Base-by-base conservation (phyloP, 2,113 vertebrate species). In the Octodon degus region DNA sequence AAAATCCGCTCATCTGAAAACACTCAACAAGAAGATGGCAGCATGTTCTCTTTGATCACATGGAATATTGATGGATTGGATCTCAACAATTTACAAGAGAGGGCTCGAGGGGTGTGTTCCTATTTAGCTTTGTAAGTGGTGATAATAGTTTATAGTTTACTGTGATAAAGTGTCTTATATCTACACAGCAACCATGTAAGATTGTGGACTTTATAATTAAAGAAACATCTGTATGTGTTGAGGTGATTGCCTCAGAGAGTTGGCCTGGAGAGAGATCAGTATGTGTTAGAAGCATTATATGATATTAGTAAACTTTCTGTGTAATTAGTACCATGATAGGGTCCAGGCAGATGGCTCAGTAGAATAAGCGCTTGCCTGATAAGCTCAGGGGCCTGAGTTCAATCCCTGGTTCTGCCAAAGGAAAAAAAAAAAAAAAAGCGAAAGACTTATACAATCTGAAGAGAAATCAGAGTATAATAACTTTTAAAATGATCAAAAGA, bases 41-140 rank as follows among this genome's bases (percentile, higher is more conserved):
- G 98, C 67, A 98, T 97, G 40, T 98, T 99, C 94, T 99, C 99
- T 0, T 89, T 99, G 79, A 98, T 99, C 95, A 99, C 99, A 65
- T 99, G 99, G 99, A 99, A 99, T 19, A 98, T 99, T 63, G 99
- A 99, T 85, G 99, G 99, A 34, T 98, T 99, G 90, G 99, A 99
- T 95, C 80, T 96, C 12, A 98, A 98, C 93, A 99, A 98, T 93
- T 92, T 99, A 17, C 97, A 40, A 20, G 99, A 99, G 89, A 98
- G 99, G 17, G 99, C 99, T 84, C 98, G 97, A 97, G 99, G 99
- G 76, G 96, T 99, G 70, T 99, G 99, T 93, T 99, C 99, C 50
- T 99, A 98, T 96, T 91, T 99, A 91, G 83, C 97, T 19, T 63
- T 99, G 99, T 99, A 98, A 99, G 99, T 98, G 76, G 72, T 16